Conservation (phyloP, 1,140 invertebrate species). For the Drosophila prosaltans region DNA sequence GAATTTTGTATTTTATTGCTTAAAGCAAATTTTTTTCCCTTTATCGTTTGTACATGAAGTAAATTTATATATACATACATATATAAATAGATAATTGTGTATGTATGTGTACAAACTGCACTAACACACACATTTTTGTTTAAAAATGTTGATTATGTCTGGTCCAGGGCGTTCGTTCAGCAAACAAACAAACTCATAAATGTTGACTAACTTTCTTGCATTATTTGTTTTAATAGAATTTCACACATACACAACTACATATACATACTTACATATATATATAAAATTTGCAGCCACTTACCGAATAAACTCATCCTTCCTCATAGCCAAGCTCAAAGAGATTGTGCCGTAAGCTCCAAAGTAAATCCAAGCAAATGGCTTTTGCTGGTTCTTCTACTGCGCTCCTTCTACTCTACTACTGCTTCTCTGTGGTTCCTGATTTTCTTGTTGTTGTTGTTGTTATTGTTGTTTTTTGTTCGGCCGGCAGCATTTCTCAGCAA, state of each 20-base stretch:
- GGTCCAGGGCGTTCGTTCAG: constrained; percentile 27
- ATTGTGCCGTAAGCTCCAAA: constrained; percentile 50
- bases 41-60: no score
- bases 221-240: constrained; percentile 70
- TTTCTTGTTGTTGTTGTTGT: constrained; percentile 27
- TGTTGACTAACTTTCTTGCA: constrained; percentile 52
- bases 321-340: constrained; percentile 20
- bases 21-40: no score
- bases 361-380: constrained; percentile 45
- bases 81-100: constrained; percentile 18
- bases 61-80: no score
- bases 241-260: constrained; percentile 35
- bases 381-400: background rate
- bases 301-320: constrained; percentile 15
- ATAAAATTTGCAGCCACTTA: constrained; percentile 33
- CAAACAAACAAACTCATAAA: constrained; percentile 46
- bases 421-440: constrained; percentile 16
- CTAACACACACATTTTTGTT: constrained; percentile 3
- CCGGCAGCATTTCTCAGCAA: constrained; percentile 61
- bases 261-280: background rate
- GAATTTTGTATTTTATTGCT: no score
- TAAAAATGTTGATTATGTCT: constrained; percentile 46
- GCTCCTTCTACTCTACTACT: constrained; percentile 23
- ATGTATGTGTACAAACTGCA: constrained; percentile 17
- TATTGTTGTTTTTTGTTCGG: constrained; percentile 35